Conservation (phyloP, 2,797 vertebrate species). For the Clarias laeviceps region DNA sequence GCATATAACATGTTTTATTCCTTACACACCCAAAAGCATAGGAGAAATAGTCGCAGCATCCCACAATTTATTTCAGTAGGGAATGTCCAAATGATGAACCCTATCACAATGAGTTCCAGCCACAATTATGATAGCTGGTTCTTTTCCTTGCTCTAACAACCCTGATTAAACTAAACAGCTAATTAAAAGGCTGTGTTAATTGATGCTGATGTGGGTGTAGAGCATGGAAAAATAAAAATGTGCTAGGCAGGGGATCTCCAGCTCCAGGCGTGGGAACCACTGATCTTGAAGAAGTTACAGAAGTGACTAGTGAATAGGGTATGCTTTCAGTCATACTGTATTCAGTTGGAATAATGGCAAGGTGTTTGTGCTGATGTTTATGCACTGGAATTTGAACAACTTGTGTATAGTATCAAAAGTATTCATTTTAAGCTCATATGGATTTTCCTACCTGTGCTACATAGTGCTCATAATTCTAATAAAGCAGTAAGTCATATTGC, state of each 20-base stretch:
- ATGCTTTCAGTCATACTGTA: neutral
- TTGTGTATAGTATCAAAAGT: neutral
- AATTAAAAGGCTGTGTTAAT: constrained; percentile 24
- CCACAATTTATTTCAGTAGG: neutral
- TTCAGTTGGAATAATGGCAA: neutral
- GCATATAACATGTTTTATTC: neutral
- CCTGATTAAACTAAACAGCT: constrained; percentile 1
- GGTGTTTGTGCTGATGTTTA: neutral
- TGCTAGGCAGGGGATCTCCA: neutral
- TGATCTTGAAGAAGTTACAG: neutral
- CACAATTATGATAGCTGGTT: neutral
- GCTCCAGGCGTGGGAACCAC: neutral
- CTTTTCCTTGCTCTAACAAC: neutral
- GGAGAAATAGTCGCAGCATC: neutral
- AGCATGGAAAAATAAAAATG: neutral
- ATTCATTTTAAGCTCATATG: neutral
- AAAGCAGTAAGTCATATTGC: neutral
- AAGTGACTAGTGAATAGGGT: neutral
- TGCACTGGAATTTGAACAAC: neutral
- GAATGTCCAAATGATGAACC: neutral
- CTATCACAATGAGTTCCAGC: neutral
- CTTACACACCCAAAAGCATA: neutral
- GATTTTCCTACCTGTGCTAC: neutral
- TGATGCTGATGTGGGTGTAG: neutral
- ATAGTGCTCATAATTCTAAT: neutral